A percentile compares a stretch with the other conserved stretches of the same genome.
Evolutionary conservation across 2,113 vertebrate genomes (phyloP).

Genomic region (Lophochroa leadbeateri): DNA sequence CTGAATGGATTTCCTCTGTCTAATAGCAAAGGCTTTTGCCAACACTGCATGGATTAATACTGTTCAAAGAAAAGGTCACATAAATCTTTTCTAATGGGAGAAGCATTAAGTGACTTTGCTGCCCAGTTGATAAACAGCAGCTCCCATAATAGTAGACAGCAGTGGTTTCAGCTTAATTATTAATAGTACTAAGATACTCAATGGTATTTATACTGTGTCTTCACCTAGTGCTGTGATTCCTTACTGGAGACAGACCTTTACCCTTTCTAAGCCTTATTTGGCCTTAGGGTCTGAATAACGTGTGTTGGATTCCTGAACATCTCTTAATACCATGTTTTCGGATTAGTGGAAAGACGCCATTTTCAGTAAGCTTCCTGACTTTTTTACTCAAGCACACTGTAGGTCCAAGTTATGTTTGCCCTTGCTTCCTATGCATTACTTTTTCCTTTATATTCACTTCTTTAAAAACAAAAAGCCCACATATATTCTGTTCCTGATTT

Average conservation of each 20-base stretch:
- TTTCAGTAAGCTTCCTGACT: not conserved
- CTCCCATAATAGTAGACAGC: not conserved
- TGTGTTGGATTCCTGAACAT: not conserved
- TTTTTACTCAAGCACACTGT: not conserved
- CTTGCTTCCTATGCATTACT: not conserved
- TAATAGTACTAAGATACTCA: not conserved
- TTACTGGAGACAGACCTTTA: not conserved
- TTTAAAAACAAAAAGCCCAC: not conserved
- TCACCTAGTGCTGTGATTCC: not conserved
- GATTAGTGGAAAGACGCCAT: not conserved
- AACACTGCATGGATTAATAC: not conserved
- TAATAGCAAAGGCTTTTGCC: not conserved
- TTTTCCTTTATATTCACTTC: not conserved
- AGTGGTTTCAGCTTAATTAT: not conserved
- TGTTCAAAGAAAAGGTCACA: constrained; percentile 13
- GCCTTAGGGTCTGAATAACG: not conserved
- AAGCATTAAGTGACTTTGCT: constrained; percentile 26
- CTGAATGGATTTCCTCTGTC: not conserved
- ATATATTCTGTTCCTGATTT: not conserved
- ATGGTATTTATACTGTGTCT: not conserved
- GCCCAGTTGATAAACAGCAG: not conserved
- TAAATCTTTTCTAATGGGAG: constrained; percentile 22
- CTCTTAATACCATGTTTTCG: not conserved
- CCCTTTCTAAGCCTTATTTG: not conserved
- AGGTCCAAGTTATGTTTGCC: accelerated